Conservation (phyloP, 2,888 invertebrate species). For the Noctuana brunneofusca region DNA sequence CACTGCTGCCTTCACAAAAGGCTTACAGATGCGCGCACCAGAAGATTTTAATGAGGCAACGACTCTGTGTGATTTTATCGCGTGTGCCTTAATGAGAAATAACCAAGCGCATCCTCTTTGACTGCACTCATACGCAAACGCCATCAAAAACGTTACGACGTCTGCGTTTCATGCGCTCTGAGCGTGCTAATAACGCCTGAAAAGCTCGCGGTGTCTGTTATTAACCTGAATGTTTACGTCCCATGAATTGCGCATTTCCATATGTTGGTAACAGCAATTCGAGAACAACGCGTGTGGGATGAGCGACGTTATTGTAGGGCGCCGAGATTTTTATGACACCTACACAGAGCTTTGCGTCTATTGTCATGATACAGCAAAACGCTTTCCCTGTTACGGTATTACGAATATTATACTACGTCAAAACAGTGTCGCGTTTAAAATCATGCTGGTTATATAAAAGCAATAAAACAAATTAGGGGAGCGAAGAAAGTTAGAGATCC, state of each 20-base stretch:
- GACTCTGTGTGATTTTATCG: slow-evolving; percentile 82
- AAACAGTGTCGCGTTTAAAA: slow-evolving; percentile 42
- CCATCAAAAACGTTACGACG: slow-evolving; percentile 63
- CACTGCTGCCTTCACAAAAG: slow-evolving; percentile 76
- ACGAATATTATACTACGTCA: neutral
- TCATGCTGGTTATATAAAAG: slow-evolving; percentile 63
- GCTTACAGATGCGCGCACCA: slow-evolving; percentile 82
- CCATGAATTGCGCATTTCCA: slow-evolving; percentile 42
- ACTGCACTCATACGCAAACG: slow-evolving; percentile 62
- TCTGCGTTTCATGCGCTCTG: slow-evolving; percentile 40
- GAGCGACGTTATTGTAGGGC: slow-evolving; percentile 39
- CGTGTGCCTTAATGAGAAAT: slow-evolving; percentile 81
- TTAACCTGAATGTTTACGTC: slow-evolving; percentile 45
- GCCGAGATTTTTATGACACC: slow-evolving; percentile 40
- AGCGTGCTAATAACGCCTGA: slow-evolving; percentile 38
- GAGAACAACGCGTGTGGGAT: slow-evolving; percentile 38
- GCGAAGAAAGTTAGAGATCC: slow-evolving; percentile 65
- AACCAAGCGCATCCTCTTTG: slow-evolving; percentile 81
- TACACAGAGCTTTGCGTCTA: slow-evolving; percentile 29
- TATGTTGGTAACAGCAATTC: slow-evolving; percentile 38
- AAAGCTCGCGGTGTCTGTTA: slow-evolving; percentile 41
- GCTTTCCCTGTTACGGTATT: neutral
- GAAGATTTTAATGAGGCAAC: slow-evolving; percentile 84
- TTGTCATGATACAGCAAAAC: slow-evolving; percentile 19
- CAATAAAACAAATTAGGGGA: slow-evolving; percentile 74